These are phyloP conservation scores for Thysanoteuthis rhombus DNA, from an alignment of 2,888 invertebrate species.

Conservation along the genomic window DNA sequence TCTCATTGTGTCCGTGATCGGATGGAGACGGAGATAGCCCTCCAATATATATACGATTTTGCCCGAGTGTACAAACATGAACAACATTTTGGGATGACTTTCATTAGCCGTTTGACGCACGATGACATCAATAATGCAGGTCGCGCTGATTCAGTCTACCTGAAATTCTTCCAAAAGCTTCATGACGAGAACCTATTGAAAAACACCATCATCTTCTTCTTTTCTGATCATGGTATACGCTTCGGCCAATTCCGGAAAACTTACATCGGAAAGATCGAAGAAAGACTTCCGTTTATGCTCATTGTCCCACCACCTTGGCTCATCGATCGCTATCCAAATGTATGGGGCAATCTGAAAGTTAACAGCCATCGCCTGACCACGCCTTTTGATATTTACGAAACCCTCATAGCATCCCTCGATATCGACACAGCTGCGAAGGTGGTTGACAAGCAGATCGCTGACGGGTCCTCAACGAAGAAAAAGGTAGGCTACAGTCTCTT, in stretches of 20 bases:
- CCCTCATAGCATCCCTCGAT: slow-evolving; percentile 75
- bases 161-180: slow-evolving; percentile 72
- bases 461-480: slow-evolving; percentile 16
- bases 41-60: slow-evolving; percentile 74
- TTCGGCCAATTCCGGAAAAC: slow-evolving; percentile 86
- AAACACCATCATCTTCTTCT: slow-evolving; percentile 58
- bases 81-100: slow-evolving; percentile 83
- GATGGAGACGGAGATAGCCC: slow-evolving; percentile 77
- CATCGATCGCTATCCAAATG: slow-evolving; percentile 73
- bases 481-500: slow-evolving; percentile 75
- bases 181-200: slow-evolving; percentile 61
- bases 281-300: slow-evolving; percentile 84
- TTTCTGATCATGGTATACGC: slow-evolving; percentile 91
- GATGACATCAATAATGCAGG: slow-evolving; percentile 84
- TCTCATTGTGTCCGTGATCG: slow-evolving; percentile 76
- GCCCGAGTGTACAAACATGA: slow-evolving; percentile 73
- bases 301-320: slow-evolving; percentile 81
- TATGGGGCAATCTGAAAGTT: slow-evolving; percentile 75
- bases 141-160: slow-evolving; percentile 77
- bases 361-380: slow-evolving; percentile 80
- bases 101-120: slow-evolving; percentile 85
- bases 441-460: slow-evolving; percentile 13
- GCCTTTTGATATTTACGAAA: slow-evolving; percentile 85
- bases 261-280: slow-evolving; percentile 82
- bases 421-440: slow-evolving; percentile 35